These are phyloP conservation scores for Catharus bicknelli DNA, from an alignment of 2,113 vertebrate species.

Conservation along the genomic window DNA sequence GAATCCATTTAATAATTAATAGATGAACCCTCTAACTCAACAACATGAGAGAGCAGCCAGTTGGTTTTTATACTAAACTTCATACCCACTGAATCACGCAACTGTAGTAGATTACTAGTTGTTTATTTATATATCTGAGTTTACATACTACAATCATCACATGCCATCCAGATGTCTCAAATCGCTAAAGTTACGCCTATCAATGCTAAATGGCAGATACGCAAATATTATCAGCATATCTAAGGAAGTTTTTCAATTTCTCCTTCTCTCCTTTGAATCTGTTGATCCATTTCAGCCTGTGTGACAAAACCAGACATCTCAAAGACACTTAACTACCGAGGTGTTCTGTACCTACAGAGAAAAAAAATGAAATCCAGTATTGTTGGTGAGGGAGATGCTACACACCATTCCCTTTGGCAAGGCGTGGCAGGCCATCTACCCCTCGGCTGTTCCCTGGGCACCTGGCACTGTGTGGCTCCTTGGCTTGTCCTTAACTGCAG, in stretches of 20 bases:
- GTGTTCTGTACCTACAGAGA: background rate
- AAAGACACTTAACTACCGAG: background rate
- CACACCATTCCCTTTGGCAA: rapidly evolving
- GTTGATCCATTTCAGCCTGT: background rate
- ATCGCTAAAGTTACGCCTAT: background rate
- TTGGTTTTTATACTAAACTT: background rate
- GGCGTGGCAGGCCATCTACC: rapidly evolving
- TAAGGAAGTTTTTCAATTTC: background rate
- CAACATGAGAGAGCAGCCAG: background rate
- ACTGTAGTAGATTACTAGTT: background rate
- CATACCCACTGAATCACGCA: background rate
- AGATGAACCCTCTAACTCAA: background rate
- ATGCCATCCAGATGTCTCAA: background rate
- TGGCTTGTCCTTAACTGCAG: background rate
- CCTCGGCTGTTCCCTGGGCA: background rate
- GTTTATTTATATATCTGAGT: background rate
- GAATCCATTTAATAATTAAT: background rate
- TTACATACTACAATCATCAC: background rate
- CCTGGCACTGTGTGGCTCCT: rapidly evolving
- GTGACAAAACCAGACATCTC: background rate
- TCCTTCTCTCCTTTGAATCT: background rate
- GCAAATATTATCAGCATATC: background rate
- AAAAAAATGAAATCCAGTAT: background rate
- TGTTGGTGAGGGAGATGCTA: background rate
- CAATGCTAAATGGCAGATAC: background rate